Percentiles rank a stretch among this genome's conserved stretches.
Evolutionary conservation across 1,140 invertebrate species (phyloP).

Genomic region (Ericerus pela): DNA sequence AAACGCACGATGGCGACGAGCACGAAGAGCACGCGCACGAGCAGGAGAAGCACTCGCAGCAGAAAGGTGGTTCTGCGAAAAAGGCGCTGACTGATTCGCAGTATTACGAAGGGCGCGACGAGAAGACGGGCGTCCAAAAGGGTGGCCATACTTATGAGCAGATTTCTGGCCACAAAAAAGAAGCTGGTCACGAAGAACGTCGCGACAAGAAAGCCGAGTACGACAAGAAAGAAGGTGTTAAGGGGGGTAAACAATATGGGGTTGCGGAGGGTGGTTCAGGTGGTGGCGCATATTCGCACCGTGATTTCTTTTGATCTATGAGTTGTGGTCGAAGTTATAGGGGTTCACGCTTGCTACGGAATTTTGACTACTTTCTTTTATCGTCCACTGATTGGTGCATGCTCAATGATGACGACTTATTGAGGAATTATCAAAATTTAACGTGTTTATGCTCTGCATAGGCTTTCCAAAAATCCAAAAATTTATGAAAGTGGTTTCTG

Average conservation of each 20-base stretch:
- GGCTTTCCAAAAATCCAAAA: too few relatives aligned
- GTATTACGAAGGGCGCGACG: constrained; percentile 20
- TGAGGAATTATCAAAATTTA: too few relatives aligned
- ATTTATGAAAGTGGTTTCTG: too few relatives aligned
- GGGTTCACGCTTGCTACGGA: too few relatives aligned
- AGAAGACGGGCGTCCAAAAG: constrained; percentile 22
- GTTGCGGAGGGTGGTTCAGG: constrained; percentile 20
- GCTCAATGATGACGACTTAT: too few relatives aligned
- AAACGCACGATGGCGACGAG: constrained; percentile 44
- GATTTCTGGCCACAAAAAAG: constrained; percentile 22
- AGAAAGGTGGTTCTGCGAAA: constrained; percentile 22
- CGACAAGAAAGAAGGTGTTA: constrained; percentile 21
- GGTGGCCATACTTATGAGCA: constrained; percentile 23
- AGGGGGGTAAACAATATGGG: constrained; percentile 23
- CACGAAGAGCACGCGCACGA: constrained; percentile 34
- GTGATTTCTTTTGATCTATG: constrained; percentile 7
- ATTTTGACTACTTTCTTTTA: not conserved
- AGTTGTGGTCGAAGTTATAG: too few relatives aligned
- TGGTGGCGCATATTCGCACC: constrained; percentile 14
- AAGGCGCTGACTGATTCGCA: constrained; percentile 23
- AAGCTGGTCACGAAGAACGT: constrained; percentile 20
- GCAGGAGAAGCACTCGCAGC: constrained; percentile 20
- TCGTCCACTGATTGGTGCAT: too few relatives aligned
- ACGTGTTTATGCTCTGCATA: too few relatives aligned
- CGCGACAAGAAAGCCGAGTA: constrained; percentile 21